Conservation (phyloP, 2,113 vertebrate species). For the Chionomys nivalis region DNA sequence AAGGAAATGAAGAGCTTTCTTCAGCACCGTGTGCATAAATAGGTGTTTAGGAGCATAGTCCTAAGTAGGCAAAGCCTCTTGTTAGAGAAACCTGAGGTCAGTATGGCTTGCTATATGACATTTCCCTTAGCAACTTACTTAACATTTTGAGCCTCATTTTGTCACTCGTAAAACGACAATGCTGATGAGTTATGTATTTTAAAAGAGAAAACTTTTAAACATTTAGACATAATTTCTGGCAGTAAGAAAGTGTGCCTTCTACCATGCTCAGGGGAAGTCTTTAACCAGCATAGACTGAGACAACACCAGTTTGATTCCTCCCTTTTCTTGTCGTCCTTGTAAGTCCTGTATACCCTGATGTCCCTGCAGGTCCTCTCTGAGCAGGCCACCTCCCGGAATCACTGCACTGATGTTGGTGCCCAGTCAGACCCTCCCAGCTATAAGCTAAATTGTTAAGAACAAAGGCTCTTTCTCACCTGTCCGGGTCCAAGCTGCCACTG, state of each 20-base stretch:
- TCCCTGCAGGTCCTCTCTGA: not conserved
- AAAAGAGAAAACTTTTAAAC: not conserved
- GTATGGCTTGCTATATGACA: not conserved
- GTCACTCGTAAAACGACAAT: not conserved
- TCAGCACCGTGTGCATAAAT: not conserved
- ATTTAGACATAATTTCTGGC: not conserved
- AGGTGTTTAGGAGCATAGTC: not conserved
- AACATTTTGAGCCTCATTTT: not conserved
- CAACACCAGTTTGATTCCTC: not conserved
- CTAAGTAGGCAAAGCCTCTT: not conserved
- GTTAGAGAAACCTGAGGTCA: not conserved
- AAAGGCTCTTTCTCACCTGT: slow-evolving; percentile 42
- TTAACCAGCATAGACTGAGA: not conserved
- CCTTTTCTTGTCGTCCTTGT: not conserved
- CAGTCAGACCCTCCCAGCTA: not conserved
- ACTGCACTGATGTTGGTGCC: not conserved
- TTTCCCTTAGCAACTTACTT: not conserved
- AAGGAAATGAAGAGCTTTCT: not conserved
- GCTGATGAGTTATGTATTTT: not conserved
- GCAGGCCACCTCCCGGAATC: not conserved
- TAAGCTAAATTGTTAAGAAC: not conserved
- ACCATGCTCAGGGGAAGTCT: not conserved
- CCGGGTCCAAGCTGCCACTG: not conserved
- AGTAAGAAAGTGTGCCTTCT: not conserved
- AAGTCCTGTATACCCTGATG: not conserved